Percentiles rank a stretch among this genome's conserved stretches.
These are phyloP conservation scores for Euleptes europaea DNA, from an alignment of 2,113 vertebrate species.

Conservation along the genomic window DNA sequence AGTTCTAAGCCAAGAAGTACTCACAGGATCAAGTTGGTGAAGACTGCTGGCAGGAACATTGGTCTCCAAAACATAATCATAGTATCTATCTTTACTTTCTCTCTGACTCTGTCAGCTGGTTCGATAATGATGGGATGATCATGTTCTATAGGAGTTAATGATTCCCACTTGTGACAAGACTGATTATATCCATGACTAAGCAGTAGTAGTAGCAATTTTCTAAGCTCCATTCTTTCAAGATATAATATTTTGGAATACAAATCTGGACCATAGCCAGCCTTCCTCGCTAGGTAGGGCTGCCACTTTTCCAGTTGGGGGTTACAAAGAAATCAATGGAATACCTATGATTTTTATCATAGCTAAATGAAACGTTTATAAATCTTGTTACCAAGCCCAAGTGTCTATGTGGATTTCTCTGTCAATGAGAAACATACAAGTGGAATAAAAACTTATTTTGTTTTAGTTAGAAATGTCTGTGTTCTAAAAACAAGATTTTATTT, in stretches of 20 bases:
- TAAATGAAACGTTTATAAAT: background rate
- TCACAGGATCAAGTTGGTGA: constrained; percentile 6
- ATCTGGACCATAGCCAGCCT: background rate
- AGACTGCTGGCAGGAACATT: constrained; percentile 1
- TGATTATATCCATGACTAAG: background rate
- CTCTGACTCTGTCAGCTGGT: background rate
- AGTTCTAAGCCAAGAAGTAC: background rate
- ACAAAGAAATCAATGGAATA: background rate
- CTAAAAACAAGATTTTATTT: background rate
- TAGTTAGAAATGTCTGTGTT: background rate
- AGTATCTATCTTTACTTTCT: background rate
- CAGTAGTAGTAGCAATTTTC: background rate
- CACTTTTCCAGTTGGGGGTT: background rate
- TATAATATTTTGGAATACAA: background rate
- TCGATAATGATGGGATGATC: background rate
- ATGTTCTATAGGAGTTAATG: background rate
- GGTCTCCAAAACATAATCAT: background rate
- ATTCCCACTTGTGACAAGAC: background rate
- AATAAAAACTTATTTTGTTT: background rate
- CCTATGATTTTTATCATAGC: background rate
- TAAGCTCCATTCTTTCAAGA: background rate
- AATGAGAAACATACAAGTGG: background rate
- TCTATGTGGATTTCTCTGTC: background rate
- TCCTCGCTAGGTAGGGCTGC: background rate
- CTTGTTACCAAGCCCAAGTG: background rate